A percentile compares a stretch with the other conserved stretches of the same genome.
Conservation (phyloP, 1,140 invertebrate genomes). For the Achroia grisella region DNA sequence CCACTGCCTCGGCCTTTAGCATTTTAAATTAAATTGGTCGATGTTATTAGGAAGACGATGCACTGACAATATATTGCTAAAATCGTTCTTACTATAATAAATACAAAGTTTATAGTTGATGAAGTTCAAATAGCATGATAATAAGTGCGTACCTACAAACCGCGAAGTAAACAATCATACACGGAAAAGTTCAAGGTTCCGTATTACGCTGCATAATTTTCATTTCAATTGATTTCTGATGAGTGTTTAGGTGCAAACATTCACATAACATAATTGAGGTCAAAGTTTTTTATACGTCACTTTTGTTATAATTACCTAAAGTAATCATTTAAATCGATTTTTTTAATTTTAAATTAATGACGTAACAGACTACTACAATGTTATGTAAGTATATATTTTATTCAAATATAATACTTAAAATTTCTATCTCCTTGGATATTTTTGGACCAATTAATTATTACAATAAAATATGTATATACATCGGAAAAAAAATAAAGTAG, state of each 20-base stretch:
- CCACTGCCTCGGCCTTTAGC: conserved; percentile 32
- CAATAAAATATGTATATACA: too few species aligned
- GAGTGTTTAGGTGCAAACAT: conserved; percentile 17
- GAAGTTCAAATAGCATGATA: conserved; percentile 16
- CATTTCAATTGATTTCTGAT: conserved; percentile 50
- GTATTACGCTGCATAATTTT: conserved; percentile 48
- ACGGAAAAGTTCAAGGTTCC: conserved; percentile 51
- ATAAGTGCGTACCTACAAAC: conserved; percentile 27
- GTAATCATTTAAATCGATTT: too few species aligned
- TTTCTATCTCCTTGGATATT: too few species aligned
- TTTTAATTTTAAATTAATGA: too few species aligned
- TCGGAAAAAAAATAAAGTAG: too few species aligned
- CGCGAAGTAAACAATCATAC: conserved; percentile 34
- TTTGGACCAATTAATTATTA: too few species aligned
- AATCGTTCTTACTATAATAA: conserved; percentile 27
- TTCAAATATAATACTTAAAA: too few species aligned
- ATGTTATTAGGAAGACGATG: conserved; percentile 41
- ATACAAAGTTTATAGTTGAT: conserved; percentile 24
- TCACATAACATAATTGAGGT: not conserved
- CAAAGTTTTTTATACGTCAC: too few species aligned
- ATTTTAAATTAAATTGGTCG: conserved; percentile 21
- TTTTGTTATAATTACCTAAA: too few species aligned
- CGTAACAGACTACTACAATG: too few species aligned
- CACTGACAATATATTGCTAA: conserved; percentile 13
- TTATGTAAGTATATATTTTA: too few species aligned